phyloP scores from a whole-genome alignment of 2,113 vertebrate species.

The cat (Felis catus) region DNA sequence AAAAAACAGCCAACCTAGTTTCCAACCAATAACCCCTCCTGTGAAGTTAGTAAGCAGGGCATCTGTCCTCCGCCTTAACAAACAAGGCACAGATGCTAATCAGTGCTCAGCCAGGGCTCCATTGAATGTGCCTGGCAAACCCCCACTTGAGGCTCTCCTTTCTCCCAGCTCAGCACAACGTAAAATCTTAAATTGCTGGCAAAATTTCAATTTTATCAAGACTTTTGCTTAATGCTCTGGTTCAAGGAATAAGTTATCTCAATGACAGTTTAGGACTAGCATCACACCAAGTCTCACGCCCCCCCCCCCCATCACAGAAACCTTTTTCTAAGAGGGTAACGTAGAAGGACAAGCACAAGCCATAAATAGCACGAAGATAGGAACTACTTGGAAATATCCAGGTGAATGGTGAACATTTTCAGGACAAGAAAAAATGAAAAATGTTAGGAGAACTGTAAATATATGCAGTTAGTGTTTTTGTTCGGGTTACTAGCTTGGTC shows the following conservation, averaged over 20 bases:
- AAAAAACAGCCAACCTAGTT: slow-evolving; percentile 40
- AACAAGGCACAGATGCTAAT: slow-evolving; percentile 19
- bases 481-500: not conserved
- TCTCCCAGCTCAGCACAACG: slow-evolving; percentile 37
- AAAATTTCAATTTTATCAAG: slow-evolving; percentile 43
- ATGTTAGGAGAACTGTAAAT: not conserved
- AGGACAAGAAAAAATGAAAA: slow-evolving; percentile 32
- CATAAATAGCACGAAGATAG: not conserved
- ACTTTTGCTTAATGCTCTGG: not conserved
- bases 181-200: not conserved
- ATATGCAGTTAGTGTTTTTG: not conserved
- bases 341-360: not conserved
- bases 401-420: not conserved
- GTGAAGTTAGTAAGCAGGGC: slow-evolving; percentile 47
- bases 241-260: not conserved
- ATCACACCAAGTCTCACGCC: not conserved
- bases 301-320: not conserved
- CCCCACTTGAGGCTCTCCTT: not conserved
- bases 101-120: not conserved
- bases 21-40: slow-evolving; percentile 40
- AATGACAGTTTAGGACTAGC: not conserved
- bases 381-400: not conserved
- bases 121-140: not conserved
- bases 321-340: not conserved
- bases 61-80: slow-evolving; percentile 24